A percentile compares a stretch with the other conserved stretches of the same genome.
phyloP scores from a whole-genome alignment of 2,113 vertebrate species.

The Leucopsar rothschildi region DNA sequence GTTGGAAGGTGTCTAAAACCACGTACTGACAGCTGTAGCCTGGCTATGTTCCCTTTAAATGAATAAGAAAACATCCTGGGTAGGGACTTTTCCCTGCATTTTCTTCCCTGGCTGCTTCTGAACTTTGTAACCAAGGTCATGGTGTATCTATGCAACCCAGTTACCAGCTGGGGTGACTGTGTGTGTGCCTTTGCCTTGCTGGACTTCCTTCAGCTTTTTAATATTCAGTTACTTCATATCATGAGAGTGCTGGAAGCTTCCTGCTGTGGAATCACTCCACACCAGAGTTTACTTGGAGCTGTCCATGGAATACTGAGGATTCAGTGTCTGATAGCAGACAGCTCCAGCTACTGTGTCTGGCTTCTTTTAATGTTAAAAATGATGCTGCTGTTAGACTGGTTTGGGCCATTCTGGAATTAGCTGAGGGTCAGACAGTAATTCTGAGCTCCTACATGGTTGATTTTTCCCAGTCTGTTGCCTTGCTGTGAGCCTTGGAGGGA shows the following conservation, averaged over 20 bases:
- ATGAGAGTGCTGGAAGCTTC: neutral
- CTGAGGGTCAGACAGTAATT: neutral
- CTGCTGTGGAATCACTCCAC: neutral
- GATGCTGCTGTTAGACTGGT: neutral
- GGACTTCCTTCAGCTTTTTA: neutral
- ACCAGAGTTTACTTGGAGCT: neutral
- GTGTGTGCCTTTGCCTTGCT: conserved; percentile 28
- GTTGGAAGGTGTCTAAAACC: neutral
- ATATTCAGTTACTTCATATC: neutral
- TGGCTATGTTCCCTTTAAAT: neutral
- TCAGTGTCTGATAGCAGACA: neutral
- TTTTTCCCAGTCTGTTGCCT: neutral
- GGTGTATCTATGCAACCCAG: conserved; percentile 40
- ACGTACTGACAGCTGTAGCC: fast-evolving
- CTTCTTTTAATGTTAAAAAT: neutral
- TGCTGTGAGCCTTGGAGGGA: neutral
- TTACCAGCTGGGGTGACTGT: neutral
- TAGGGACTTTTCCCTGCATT: neutral
- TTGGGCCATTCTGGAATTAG: neutral
- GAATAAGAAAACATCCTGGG: neutral
- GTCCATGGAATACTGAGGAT: neutral
- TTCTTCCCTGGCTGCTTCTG: neutral
- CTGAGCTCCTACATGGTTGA: neutral
- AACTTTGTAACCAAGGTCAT: neutral
- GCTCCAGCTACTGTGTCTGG: neutral